phyloP scores from a whole-genome alignment of 2,888 invertebrate genomes.

The Agonopterix heracliana region DNA sequence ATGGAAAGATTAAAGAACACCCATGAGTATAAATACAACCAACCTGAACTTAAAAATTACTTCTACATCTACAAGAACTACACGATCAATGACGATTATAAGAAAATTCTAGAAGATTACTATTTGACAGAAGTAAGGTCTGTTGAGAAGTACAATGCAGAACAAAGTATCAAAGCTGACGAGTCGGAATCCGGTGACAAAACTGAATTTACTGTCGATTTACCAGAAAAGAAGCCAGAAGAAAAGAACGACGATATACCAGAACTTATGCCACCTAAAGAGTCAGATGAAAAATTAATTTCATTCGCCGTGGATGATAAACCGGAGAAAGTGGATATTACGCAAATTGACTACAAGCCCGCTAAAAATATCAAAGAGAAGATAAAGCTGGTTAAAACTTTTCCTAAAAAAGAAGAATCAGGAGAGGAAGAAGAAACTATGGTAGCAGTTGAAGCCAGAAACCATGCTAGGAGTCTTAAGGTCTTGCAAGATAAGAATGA shows the following conservation, averaged over 20 bases:
- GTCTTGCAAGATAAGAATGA: constrained; percentile 63
- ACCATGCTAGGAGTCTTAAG: constrained; percentile 62
- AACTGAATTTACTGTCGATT: constrained; percentile 41
- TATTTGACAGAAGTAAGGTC: constrained; percentile 79
- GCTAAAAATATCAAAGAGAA: constrained; percentile 71
- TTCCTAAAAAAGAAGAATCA: constrained; percentile 64
- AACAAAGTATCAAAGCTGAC: constrained; percentile 35
- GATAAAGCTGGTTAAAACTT: constrained; percentile 71
- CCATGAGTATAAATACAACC: constrained; percentile 63
- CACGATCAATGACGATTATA: constrained; percentile 77
- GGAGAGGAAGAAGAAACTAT: constrained; percentile 75
- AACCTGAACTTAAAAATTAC: constrained; percentile 80
- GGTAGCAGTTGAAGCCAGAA: constrained; percentile 76
- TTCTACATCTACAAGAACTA: constrained; percentile 81
- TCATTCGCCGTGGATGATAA: constrained; percentile 68
- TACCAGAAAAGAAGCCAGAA: constrained; percentile 44
- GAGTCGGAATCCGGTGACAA: constrained; percentile 33
- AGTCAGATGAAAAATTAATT: constrained; percentile 72
- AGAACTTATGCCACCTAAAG: constrained; percentile 54
- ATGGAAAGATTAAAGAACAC: constrained; percentile 70
- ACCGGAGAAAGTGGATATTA: constrained; percentile 57
- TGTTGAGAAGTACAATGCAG: constrained; percentile 60
- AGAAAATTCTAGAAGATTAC: constrained; percentile 72
- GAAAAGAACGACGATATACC: constrained; percentile 43
- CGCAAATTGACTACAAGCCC: constrained; percentile 52